These are phyloP conservation scores for Synergus japonicus DNA, from an alignment of 2,888 invertebrate genomes.

Conservation along the genomic window DNA sequence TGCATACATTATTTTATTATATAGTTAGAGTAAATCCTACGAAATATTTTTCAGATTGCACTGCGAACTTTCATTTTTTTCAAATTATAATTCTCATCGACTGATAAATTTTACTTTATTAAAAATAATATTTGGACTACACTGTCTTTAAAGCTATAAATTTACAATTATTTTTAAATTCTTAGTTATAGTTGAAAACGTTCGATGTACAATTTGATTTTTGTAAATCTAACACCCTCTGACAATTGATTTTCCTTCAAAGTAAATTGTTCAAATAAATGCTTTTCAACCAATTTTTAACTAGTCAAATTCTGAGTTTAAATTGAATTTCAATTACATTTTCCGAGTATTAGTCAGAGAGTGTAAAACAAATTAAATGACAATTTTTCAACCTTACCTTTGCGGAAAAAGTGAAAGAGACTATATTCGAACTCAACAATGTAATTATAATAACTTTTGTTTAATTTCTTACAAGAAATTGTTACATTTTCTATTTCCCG, in stretches of 20 bases:
- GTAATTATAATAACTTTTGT: not conserved
- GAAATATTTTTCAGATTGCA: not conserved
- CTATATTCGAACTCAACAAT: not conserved
- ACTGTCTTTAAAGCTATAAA: not conserved
- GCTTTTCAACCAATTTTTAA: too few species aligned
- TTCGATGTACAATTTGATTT: not conserved
- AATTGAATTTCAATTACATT: not conserved
- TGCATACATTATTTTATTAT: conserved; percentile 1
- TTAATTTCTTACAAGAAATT: not conserved
- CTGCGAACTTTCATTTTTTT: not conserved
- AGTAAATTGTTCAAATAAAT: not conserved
- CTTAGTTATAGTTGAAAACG: not conserved
- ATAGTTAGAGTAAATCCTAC: not conserved
- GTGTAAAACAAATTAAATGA: not conserved
- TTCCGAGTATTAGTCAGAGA: not conserved
- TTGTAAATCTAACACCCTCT: not conserved
- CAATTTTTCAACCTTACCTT: conserved; percentile 21
- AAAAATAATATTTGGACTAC: not conserved
- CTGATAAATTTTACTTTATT: not conserved
- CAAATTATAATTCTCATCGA: not conserved
- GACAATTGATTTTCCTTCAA: not conserved
- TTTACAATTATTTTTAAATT: not conserved
- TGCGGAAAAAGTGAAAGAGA: conserved; percentile 24
- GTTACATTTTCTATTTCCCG: not conserved
- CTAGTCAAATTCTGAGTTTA: too few species aligned